Conservation (phyloP, 2,797 vertebrate genomes). For the Pangasius larnaudii region DNA sequence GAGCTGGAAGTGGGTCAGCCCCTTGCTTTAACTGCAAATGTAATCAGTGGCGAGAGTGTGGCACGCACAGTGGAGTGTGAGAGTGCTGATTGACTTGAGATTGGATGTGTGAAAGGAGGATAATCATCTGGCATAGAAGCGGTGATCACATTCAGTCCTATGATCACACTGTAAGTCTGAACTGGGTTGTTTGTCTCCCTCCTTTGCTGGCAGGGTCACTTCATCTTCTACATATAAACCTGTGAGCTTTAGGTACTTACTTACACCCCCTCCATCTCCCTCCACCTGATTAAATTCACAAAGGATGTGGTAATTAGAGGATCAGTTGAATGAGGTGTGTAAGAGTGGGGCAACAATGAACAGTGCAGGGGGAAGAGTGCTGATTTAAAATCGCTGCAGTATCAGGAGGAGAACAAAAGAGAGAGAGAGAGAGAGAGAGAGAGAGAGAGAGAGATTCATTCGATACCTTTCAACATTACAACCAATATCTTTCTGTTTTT, state of each 20-base stretch:
- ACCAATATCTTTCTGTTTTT: background rate
- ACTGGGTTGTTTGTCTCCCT: slow-evolving; percentile 6
- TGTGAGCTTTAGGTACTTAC: background rate
- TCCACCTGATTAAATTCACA: slow-evolving; percentile 18
- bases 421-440: background rate
- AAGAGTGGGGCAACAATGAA: background rate
- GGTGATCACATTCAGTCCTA: slow-evolving; percentile 40
- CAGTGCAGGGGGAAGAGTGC: background rate
- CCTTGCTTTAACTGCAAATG: slow-evolving; percentile 32
- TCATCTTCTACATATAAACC: slow-evolving; percentile 6
- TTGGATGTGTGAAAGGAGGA: slow-evolving; percentile 42
- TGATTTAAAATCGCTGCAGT: slow-evolving; percentile 14
- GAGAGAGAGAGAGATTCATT: background rate
- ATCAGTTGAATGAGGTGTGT: slow-evolving; percentile 8
- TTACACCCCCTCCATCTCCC: background rate
- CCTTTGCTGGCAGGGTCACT: background rate
- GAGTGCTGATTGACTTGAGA: slow-evolving; percentile 35
- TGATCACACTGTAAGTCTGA: background rate
- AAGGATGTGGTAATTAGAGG: background rate
- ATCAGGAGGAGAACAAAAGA: background rate
- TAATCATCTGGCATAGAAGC: slow-evolving; percentile 44
- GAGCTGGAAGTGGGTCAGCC: slow-evolving; percentile 42
- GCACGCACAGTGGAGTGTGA: slow-evolving; percentile 5
- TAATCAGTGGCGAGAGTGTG: slow-evolving; percentile 43
- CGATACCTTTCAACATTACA: background rate